phyloP scores from a whole-genome alignment of 2,888 invertebrate species.

The Ariolimax columbianus region DNA sequence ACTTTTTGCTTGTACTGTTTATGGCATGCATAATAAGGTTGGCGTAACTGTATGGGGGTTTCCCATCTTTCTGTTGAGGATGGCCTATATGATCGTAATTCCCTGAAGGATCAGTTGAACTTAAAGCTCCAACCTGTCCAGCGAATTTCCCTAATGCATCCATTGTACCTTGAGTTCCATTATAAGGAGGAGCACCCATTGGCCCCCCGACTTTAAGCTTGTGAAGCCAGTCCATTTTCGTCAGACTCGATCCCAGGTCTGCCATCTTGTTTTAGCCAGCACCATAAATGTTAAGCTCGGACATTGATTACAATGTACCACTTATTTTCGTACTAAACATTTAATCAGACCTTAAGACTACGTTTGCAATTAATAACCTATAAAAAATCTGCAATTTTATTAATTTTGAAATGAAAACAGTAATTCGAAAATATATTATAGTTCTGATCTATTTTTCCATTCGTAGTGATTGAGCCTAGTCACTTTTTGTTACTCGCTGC shows the following conservation, averaged over 20 bases:
- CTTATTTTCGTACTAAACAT: not conserved
- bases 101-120: slow-evolving; percentile 72
- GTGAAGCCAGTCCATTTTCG: slow-evolving; percentile 81
- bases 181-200: slow-evolving; percentile 52
- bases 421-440: not conserved
- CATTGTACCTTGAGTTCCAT: slow-evolving; percentile 57
- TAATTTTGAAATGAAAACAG: not conserved
- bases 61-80: slow-evolving; percentile 75
- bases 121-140: slow-evolving; percentile 70
- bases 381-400: not conserved
- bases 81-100: slow-evolving; percentile 68
- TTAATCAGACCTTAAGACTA: not conserved
- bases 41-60: slow-evolving; percentile 84
- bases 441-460: not conserved
- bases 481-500: slow-evolving; percentile 16
- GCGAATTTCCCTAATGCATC: slow-evolving; percentile 63
- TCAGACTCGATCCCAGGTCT: slow-evolving; percentile 74
- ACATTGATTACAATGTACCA: slow-evolving; percentile 11
- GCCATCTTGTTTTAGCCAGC: slow-evolving; percentile 72
- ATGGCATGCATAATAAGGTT: slow-evolving; percentile 86
- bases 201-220: slow-evolving; percentile 66
- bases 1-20: slow-evolving; percentile 83
- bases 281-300: slow-evolving; percentile 55
- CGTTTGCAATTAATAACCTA: not conserved
- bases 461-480: not conserved